These are phyloP conservation scores for Nasonia oneida DNA, from an alignment of 2,888 invertebrate genomes.

Conservation along the genomic window DNA sequence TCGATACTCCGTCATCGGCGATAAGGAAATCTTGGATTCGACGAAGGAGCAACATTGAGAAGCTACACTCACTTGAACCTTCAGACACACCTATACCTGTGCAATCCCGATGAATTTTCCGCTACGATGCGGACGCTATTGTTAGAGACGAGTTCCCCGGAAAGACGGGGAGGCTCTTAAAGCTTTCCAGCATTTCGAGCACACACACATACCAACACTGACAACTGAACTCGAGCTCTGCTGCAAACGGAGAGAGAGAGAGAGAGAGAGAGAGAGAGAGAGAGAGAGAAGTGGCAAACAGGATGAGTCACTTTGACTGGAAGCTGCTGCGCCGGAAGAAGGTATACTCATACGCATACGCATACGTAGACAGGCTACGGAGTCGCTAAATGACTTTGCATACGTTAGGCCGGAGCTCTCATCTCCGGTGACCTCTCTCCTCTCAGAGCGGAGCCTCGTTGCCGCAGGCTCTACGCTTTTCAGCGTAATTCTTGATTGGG, in stretches of 20 bases:
- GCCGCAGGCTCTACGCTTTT: slow-evolving; percentile 20
- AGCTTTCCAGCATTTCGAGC: not conserved
- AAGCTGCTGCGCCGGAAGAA: slow-evolving; percentile 78
- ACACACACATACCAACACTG: not conserved
- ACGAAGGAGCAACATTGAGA: not conserved
- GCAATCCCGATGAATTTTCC: not conserved
- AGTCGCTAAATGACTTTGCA: slow-evolving; percentile 38
- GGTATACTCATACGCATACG: slow-evolving; percentile 67
- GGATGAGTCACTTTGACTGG: slow-evolving; percentile 79
- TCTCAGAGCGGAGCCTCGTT: not conserved
- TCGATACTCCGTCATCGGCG: slow-evolving; percentile 37
- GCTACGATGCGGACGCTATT: slow-evolving; percentile 30
- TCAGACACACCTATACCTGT: not conserved
- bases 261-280: slow-evolving; percentile 60
- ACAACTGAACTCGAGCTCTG: not conserved
- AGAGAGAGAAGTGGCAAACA: slow-evolving; percentile 65
- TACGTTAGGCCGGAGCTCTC: slow-evolving; percentile 18
- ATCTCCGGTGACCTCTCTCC: not conserved
- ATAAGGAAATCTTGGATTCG: slow-evolving; percentile 34
- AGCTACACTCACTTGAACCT: not conserved
- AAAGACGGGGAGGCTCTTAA: slow-evolving; percentile 32
- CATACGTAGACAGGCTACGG: not conserved
- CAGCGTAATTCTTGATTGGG: slow-evolving; percentile 26
- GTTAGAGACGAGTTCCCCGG: not conserved
- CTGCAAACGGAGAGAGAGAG: slow-evolving; percentile 47